Conservation (phyloP, 2,888 invertebrate genomes). For the Liodrosophila aerea region DNA sequence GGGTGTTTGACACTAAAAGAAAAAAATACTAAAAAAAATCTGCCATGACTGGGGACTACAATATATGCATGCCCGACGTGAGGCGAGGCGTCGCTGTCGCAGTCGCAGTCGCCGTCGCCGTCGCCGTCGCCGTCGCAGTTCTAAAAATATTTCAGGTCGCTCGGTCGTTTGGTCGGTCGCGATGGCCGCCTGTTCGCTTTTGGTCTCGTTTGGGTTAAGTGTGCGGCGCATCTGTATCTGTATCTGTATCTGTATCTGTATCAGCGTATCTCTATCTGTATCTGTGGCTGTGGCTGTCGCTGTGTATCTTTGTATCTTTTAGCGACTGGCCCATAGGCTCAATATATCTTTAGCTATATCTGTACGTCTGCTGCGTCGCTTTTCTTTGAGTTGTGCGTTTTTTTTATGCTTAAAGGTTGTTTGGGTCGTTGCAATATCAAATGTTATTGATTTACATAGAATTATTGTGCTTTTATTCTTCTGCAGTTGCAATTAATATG, state of each 20-base stretch:
- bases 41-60: slow-evolving; percentile 31
- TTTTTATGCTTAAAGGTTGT: slow-evolving; percentile 59
- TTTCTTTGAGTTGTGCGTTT: slow-evolving; percentile 14
- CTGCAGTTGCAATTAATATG: slow-evolving; percentile 64
- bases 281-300: slow-evolving; percentile 18
- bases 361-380: slow-evolving; percentile 24
- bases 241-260: slow-evolving; percentile 38
- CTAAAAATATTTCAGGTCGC: slow-evolving; percentile 78
- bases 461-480: slow-evolving; percentile 20
- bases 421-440: slow-evolving; percentile 57
- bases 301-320: slow-evolving; percentile 15
- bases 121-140: slow-evolving; percentile 57
- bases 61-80: slow-evolving; percentile 64
- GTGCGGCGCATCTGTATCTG: slow-evolving; percentile 70
- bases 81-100: slow-evolving; percentile 8
- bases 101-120: slow-evolving; percentile 17
- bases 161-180: slow-evolving; percentile 65
- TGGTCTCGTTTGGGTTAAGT: slow-evolving; percentile 77
- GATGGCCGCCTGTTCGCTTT: slow-evolving; percentile 68
- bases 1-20: slow-evolving; percentile 33
- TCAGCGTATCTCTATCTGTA: slow-evolving; percentile 26
- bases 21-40: slow-evolving; percentile 15
- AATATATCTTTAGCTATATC: slow-evolving; percentile 1
- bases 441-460: slow-evolving; percentile 58
- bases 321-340: slow-evolving; percentile 36